These are phyloP conservation scores for Cryptophagus acutangulus DNA, from an alignment of 2,888 invertebrate genomes.

Conservation along the genomic window DNA sequence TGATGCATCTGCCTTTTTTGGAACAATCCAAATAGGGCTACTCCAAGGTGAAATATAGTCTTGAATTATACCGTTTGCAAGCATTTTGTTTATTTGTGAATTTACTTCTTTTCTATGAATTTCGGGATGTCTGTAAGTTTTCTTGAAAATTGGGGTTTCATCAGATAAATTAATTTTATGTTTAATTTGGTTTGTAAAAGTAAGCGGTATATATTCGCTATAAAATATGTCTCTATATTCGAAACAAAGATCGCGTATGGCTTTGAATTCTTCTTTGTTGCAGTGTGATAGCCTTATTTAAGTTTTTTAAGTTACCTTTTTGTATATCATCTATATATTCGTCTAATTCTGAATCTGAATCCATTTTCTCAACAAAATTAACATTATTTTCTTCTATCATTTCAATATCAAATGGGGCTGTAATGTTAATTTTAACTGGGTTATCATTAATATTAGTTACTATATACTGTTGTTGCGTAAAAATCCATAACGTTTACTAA, in stretches of 20 bases:
- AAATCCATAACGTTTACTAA: too few relatives aligned
- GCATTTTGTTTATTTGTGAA: conserved; percentile 18
- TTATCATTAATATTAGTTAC: too few relatives aligned
- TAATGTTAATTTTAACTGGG: too few relatives aligned
- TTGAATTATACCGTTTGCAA: conserved; percentile 21
- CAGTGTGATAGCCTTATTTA: too few relatives aligned
- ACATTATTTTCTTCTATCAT: too few relatives aligned
- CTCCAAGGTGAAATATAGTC: conserved; percentile 18
- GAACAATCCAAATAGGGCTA: conserved; percentile 25
- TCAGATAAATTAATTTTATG: conserved; percentile 18
- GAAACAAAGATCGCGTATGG: conserved; percentile 14
- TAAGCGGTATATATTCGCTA: conserved; percentile 12
- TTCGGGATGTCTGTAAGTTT: conserved; percentile 28
- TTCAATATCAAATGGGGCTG: too few relatives aligned
- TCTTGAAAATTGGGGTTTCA: conserved; percentile 21
- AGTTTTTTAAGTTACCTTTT: too few relatives aligned
- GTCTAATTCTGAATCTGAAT: too few relatives aligned
- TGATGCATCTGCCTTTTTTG: conserved; percentile 11
- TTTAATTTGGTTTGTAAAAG: conserved; percentile 25
- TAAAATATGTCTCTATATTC: conserved; percentile 22
- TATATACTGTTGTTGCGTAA: too few relatives aligned
- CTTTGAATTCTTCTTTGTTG: conserved; percentile 19
- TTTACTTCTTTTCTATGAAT: conserved; percentile 27
- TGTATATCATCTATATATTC: too few relatives aligned
- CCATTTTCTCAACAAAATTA: too few relatives aligned